Evolutionary conservation across 2,113 vertebrate species (phyloP), one percentile per base, ranked within the genome.

Genomic region (Siniperca chuatsi): DNA sequence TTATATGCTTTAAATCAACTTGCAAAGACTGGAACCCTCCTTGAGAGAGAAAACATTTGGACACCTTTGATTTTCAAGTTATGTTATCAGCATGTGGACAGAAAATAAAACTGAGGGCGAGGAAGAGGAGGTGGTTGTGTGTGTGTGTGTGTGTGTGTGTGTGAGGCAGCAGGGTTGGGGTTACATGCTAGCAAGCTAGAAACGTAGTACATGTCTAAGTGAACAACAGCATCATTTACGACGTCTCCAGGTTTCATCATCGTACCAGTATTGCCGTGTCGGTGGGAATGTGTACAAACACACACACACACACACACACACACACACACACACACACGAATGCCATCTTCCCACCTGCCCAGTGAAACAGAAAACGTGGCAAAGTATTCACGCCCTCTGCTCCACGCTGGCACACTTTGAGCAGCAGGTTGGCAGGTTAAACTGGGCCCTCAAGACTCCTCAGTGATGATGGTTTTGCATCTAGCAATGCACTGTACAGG

Each of bases 291-390:
- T 29, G 29, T 29, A 29, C 44, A n/a, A n/a, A 25, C 25, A 25
- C 25, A 11, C 44, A 46, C 44, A 46, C 44, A 46, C 40, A 42
- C 42, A 11, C 42, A 16, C 62, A 3, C 12, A 55, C 76, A 80
- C 68, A 35, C 65, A 75, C 75, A 55, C 61, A 50, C 44, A 74
- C 57, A 71, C 6, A 12, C 33, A 15, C 4, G 8, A 42, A 57
- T 4, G n/a, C 9, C 8, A n/a, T 74, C 75, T 50, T 79, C 50
- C 79, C 78, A 89, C 75, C 86, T 81, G 82, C 71, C 75, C 60
- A 50, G 76, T 78, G 82, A 85, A 85, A 90, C 74, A n/a, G 52
- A 66, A 84, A 75, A 72, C 13, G 12, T 13, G 21, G 23, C 35
- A 37, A 48, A 88, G 73, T 75, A 46, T 87, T 83, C 60, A 46